A percentile compares a stretch with the other conserved stretches of the same genome.
These are phyloP conservation scores for Saturnia japonica DNA, from an alignment of 2,888 invertebrate genomes.

Conservation along the genomic window DNA sequence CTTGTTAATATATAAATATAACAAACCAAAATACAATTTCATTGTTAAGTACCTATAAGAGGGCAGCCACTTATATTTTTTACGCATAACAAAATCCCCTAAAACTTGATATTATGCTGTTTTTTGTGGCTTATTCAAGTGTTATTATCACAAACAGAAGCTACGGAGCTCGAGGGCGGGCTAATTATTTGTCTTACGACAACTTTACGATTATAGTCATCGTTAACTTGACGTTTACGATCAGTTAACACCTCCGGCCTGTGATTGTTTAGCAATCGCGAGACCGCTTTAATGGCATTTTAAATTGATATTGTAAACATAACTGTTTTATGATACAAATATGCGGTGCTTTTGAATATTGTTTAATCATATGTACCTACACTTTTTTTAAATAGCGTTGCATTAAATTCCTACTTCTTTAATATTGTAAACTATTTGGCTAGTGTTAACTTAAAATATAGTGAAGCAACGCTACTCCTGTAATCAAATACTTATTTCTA, in stretches of 20 bases:
- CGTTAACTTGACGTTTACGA: conserved; percentile 78
- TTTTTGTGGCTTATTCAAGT: conserved; percentile 31
- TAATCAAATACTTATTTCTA: too few species aligned
- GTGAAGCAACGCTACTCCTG: too few species aligned
- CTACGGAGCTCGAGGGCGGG: conserved; percentile 34
- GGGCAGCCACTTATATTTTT: conserved; percentile 3
- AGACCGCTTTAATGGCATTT: conserved; percentile 54
- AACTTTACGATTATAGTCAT: conserved; percentile 73
- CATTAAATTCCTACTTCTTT: not conserved
- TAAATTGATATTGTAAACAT: conserved; percentile 67
- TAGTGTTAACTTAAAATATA: too few species aligned
- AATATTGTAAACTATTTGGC: too few species aligned
- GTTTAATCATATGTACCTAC: not conserved
- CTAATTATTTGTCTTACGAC: conserved; percentile 80
- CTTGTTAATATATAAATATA: not conserved
- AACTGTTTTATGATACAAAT: conserved; percentile 20
- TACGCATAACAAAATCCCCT: not conserved
- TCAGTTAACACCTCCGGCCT: conserved; percentile 66
- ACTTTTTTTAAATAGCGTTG: not conserved
- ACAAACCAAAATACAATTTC: not conserved
- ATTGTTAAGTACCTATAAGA: conserved; percentile 6
- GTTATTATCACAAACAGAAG: conserved; percentile 44
- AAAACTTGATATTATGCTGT: not conserved
- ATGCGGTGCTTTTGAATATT: conserved; percentile 3
- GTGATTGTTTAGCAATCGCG: conserved; percentile 59